A percentile compares a stretch with the other conserved stretches of the same genome.
phyloP scores from a whole-genome alignment of 1,140 invertebrate species.

The Piezodorus guildinii region DNA sequence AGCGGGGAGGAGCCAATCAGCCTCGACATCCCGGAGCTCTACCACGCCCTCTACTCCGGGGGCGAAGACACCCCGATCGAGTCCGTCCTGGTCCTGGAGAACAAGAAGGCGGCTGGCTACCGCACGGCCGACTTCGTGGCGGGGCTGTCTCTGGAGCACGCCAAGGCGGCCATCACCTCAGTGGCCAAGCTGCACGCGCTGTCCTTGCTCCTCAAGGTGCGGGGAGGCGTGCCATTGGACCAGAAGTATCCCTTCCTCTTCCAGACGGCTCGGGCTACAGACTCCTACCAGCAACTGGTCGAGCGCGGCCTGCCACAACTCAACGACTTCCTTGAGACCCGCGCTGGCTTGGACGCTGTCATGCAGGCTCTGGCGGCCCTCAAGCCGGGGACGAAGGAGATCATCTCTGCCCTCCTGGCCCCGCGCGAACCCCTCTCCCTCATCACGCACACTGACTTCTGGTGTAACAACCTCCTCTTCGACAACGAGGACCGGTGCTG shows the following conservation, averaged over 20 bases:
- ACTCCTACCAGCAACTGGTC: constrained; percentile 63
- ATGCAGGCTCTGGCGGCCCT: constrained; percentile 42
- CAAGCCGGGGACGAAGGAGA: constrained; percentile 44
- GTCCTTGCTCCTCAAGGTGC: constrained; percentile 50
- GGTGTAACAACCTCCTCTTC: constrained; percentile 70
- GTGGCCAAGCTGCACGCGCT: constrained; percentile 59
- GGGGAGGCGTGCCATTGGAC: constrained; percentile 44
- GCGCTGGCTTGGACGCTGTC: constrained; percentile 43
- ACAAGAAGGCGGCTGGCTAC: constrained; percentile 43
- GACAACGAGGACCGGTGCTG: constrained; percentile 44
- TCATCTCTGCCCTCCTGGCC: constrained; percentile 50
- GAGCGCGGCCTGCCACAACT: constrained; percentile 60
- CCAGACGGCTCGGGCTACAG: constrained; percentile 57
- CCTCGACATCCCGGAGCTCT: constrained; percentile 50
- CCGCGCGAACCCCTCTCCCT: constrained; percentile 54
- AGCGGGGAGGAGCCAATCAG: constrained; percentile 31
- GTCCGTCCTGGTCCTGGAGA: constrained; percentile 51
- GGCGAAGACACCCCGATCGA: constrained; percentile 42
- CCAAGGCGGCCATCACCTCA: constrained; percentile 50
- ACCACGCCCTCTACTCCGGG: constrained; percentile 47
- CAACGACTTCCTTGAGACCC: constrained; percentile 52
- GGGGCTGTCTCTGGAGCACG: constrained; percentile 52
- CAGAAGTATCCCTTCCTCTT: constrained; percentile 60
- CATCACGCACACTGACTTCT: constrained; percentile 68
- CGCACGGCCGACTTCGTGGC: constrained; percentile 48